Base-by-base conservation (phyloP, 2,113 vertebrate species). In the Telmatochromis sp. region DNA sequence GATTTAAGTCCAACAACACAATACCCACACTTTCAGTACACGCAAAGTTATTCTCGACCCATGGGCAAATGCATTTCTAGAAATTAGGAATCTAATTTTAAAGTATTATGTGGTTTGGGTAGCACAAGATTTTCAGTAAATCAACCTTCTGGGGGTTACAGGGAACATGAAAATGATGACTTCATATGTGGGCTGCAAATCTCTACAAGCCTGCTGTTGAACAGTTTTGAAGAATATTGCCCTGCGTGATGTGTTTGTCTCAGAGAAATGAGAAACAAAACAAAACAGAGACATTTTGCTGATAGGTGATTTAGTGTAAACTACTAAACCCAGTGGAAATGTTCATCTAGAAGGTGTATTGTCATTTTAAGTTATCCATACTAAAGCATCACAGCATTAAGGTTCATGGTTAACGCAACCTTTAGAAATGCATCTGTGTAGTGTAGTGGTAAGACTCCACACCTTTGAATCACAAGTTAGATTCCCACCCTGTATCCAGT, bases 1-100 rank as follows among this genome's bases (percentile, higher is more conserved):
- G 92, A 93, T 91, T 92, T 91, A 90, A 82, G 82, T 73, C 85
- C 81, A 91, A 83, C 89, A 89, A 84, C 80, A 90, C 86, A 91
- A 89, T 87, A 68, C 13, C 28, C 57, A 54, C 55, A 14, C 40
- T 33, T 84, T 87, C 57, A 86, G 40, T 37, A 89, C 51, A 82
- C 28, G 37, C 53, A 45, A 65, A 86, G 35, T 88, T 84, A 82
- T 80, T 84, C 26, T 4, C 40, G 7, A 26, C 78, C 45, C 3
- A 10, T 78, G 82, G 90, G 87, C 83, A 86, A 83, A 82, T 5
- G 2, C 51, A 78, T 45, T 86, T 73, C 78, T n/a, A 88, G 57
- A 87, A 83, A 87, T 89, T 90, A 90, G 82, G 53, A 37, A 83
- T 86, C 82, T 87, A 49, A 89, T 94, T 94, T 88, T 19, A 68